Evolutionary conservation across 2,797 vertebrate species (phyloP), one percentile per base, ranked within the genome.

Genomic region (Darevskia mixta): DNA sequence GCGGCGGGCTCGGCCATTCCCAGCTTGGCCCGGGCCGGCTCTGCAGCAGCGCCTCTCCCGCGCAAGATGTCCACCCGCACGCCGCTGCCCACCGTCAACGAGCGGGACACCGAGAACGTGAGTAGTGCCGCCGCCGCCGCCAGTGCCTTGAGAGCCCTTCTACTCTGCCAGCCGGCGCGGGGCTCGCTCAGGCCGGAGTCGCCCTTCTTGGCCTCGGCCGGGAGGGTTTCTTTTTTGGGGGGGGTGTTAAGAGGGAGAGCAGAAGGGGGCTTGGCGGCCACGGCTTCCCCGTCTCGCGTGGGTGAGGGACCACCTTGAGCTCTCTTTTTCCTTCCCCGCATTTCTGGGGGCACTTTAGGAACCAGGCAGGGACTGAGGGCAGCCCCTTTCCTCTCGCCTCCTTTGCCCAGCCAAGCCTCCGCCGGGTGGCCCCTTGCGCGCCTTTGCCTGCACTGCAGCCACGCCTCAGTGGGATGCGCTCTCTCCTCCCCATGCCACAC

Each of bases 81-180:
- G 97, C 98, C 98, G 97, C 98, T 99, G 97, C 98, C 98, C 90
- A 99, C 98, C 89, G 98, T 98, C 96, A 99, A 98, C 96, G 98
- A 98, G 96, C 97, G 98, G 90, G 98, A 99, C 96, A 96, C 98
- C 79, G 98, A 99, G 96, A 98, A 98, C 64, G 98, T 98, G 96
- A 98, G 98, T 98, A 98, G 98, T 98, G 80, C 18, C 49, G 66
- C 45, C 67, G 20, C 77, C 15, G 49, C 49, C 49, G 49, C 49
- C 49, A 55, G 49, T 15, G 49, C 49, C 49, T 55, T 1, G 5
- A 32, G 11, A 38, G 67, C 69, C 5, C 20, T 27, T 35, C 18
- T 49, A 1, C 6, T 87, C 41, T 41, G 1, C n/a, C 8, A 0
- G 43, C 32, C 35, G 55, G 76, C 25, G 64, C 3, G 61, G 7